These are phyloP conservation scores for Augochlora pura DNA, from an alignment of 1,140 invertebrate species.

Conservation along the genomic window DNA sequence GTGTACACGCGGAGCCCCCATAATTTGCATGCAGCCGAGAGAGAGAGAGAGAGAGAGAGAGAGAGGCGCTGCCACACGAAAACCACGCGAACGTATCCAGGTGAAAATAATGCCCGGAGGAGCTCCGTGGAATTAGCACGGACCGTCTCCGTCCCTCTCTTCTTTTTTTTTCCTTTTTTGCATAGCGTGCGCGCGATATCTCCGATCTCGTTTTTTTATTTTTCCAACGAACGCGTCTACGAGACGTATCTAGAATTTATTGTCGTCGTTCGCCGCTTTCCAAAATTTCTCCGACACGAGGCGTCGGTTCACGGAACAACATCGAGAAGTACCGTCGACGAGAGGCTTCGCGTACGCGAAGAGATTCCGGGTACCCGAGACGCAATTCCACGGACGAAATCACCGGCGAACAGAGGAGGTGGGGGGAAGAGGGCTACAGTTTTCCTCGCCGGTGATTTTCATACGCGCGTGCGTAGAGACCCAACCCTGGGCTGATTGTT, in stretches of 20 bases:
- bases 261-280: conserved; percentile 15
- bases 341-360: not conserved
- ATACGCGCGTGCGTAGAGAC: conserved; percentile 43
- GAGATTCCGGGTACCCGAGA: not conserved
- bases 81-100: not conserved
- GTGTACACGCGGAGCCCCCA: not conserved
- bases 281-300: conserved; percentile 16
- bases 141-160: not conserved
- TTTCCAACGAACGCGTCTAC: not conserved
- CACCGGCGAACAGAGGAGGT: too few species aligned
- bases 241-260: not conserved
- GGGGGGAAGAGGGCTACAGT: conserved; percentile 2
- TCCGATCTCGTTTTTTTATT: too few species aligned
- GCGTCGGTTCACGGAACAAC: too few species aligned
- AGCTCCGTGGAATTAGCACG: not conserved
- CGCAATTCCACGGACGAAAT: not conserved
- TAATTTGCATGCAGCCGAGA: not conserved
- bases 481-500: conserved; percentile 29
- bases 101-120: not conserved
- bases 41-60: too few species aligned
- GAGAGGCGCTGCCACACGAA: not conserved
- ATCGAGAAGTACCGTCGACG: too few species aligned
- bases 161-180: not conserved
- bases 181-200: not conserved
- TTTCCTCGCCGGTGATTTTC: conserved; percentile 32